Conservation (phyloP, 2,113 vertebrate genomes). For the Dendropsophus ebraccatus region DNA sequence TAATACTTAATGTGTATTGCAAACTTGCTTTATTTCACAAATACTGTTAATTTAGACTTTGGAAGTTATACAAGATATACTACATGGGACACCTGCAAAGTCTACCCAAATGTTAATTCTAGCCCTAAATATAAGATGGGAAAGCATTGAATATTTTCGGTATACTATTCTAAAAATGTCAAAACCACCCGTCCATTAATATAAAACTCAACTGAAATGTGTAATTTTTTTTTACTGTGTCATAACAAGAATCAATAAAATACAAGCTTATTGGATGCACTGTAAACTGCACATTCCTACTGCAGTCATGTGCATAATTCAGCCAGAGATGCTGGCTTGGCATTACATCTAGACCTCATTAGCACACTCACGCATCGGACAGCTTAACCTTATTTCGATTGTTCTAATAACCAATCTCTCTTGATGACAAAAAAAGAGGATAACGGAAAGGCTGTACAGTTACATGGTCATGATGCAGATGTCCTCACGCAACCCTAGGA, state of each 20-base stretch:
- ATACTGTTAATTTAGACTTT: too few relatives aligned
- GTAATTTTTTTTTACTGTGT: background rate
- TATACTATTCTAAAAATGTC: background rate
- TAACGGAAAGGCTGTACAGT: rapidly evolving
- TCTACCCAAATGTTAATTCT: too few relatives aligned
- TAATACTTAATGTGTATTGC: too few relatives aligned
- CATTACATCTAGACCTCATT: constrained; percentile 67
- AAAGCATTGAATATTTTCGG: background rate
- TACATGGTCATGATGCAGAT: background rate
- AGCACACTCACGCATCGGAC: constrained; percentile 59
- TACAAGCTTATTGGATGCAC: constrained; percentile 35
- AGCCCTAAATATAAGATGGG: too few relatives aligned
- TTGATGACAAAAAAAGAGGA: constrained; percentile 30
- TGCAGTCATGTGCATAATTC: constrained; percentile 65
- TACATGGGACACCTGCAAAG: too few relatives aligned
- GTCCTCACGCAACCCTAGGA: constrained; percentile 63
- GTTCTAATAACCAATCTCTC: constrained; percentile 42
- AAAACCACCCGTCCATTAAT: background rate
- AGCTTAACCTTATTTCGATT: background rate
- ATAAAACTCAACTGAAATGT: too few relatives aligned
- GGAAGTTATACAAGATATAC: too few relatives aligned
- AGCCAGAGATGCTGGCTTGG: constrained; percentile 55
- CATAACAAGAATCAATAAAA: background rate
- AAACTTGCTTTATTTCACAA: too few relatives aligned
- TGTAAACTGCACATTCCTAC: constrained; percentile 67